These are phyloP conservation scores for Agonopterix alstromeriana DNA, from an alignment of 2,888 invertebrate genomes.

Conservation along the genomic window DNA sequence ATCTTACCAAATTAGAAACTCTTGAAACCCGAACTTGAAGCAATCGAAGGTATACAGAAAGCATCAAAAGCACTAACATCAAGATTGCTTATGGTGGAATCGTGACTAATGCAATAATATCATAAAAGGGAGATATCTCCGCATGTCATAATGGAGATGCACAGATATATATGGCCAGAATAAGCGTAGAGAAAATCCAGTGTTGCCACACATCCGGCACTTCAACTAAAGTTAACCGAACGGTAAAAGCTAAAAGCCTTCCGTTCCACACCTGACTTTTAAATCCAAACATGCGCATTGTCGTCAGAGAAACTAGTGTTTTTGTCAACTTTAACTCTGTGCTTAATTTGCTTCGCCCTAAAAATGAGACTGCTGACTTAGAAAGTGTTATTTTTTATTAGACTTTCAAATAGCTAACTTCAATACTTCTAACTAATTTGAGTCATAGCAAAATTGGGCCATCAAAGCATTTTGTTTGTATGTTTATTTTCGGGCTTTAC, in stretches of 20 bases:
- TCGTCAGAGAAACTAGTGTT: slow-evolving; percentile 30
- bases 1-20: slow-evolving; percentile 4
- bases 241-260: slow-evolving; percentile 50
- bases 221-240: slow-evolving; percentile 41
- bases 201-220: slow-evolving; percentile 60
- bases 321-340: slow-evolving; percentile 62
- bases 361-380: slow-evolving; percentile 18
- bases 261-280: slow-evolving; percentile 67
- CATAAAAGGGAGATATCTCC: slow-evolving; percentile 22
- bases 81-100: slow-evolving; percentile 27
- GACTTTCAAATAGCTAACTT: not conserved
- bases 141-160: slow-evolving; percentile 25
- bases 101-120: slow-evolving; percentile 26
- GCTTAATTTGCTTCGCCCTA: slow-evolving; percentile 56
- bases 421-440: not conserved
- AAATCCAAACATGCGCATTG: slow-evolving; percentile 47
- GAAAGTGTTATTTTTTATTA: not conserved
- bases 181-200: slow-evolving; percentile 23
- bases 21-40: not conserved
- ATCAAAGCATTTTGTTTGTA: slow-evolving; percentile 4
- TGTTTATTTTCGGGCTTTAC: slow-evolving; percentile 32
- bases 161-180: slow-evolving; percentile 23
- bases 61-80: slow-evolving; percentile 19
- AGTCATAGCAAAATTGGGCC: not conserved
- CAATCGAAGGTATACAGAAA: slow-evolving; percentile 3